A percentile compares a stretch with the other conserved stretches of the same genome.
These are phyloP conservation scores for Gnathonemus echidnorhynchus DNA, from an alignment of 2,113 vertebrate genomes.

Conservation along the genomic window DNA sequence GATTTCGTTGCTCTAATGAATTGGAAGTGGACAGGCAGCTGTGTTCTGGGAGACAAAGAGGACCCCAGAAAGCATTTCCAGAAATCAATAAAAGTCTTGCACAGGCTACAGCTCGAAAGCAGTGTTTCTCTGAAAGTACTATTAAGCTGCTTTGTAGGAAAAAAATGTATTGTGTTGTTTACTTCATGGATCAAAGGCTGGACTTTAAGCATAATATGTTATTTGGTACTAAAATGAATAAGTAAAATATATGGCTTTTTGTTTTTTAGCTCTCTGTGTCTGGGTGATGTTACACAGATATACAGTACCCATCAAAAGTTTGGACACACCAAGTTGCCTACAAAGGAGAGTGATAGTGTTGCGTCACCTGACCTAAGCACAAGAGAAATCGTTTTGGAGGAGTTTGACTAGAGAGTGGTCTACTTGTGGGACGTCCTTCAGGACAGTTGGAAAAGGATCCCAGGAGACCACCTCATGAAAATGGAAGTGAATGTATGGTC, in stretches of 20 bases:
- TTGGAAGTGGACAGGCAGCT: not conserved
- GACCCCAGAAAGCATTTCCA: not conserved
- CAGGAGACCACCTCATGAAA: not conserved
- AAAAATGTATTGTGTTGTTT: not conserved
- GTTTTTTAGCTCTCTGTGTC: not conserved
- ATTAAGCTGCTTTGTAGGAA: not conserved
- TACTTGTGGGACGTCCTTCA: not conserved
- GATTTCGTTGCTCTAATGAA: conserved; percentile 1
- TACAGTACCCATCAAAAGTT: not conserved
- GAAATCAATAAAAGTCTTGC: conserved; percentile 7
- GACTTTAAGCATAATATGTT: not conserved
- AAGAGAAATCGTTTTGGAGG: not conserved
- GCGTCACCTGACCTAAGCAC: not conserved
- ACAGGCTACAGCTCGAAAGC: not conserved
- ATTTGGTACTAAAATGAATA: not conserved
- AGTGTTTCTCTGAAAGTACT: not conserved
- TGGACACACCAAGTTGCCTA: not conserved
- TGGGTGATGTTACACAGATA: not conserved
- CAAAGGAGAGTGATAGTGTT: not conserved
- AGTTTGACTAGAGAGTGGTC: not conserved
- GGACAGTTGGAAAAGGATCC: not conserved
- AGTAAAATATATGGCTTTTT: not conserved
- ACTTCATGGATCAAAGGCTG: not conserved
- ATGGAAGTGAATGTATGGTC: not conserved
- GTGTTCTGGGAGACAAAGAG: not conserved